Percentiles rank a stretch among this genome's conserved stretches.
Conservation (phyloP, 2,113 vertebrate genomes). For the Eulemur rufifrons region DNA sequence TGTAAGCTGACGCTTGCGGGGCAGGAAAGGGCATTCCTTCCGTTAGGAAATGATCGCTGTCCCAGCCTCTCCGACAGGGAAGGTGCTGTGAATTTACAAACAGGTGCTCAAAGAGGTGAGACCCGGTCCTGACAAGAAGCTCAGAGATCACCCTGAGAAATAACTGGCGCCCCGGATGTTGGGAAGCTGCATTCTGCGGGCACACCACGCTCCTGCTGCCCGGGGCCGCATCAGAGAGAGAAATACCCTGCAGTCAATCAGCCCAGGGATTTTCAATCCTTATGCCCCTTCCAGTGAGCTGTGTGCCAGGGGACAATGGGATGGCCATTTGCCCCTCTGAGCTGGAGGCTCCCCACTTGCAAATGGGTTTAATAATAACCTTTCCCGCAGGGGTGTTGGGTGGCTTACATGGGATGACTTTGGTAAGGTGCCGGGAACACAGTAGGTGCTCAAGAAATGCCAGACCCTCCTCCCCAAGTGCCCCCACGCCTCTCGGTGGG, state of each 20-base stretch:
- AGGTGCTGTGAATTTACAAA: background rate
- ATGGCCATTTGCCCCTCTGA: background rate
- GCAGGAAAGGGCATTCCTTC: background rate
- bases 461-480: background rate
- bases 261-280: background rate
- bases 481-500: background rate
- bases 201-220: background rate
- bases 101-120: rapidly evolving
- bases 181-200: rapidly evolving
- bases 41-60: background rate
- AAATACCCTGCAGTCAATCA: rapidly evolving
- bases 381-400: background rate
- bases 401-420: rapidly evolving
- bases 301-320: background rate
- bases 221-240: background rate
- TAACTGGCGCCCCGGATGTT: rapidly evolving
- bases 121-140: background rate
- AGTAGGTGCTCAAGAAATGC: background rate
- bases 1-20: background rate
- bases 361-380: background rate
- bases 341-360: background rate
- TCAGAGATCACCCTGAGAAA: background rate
- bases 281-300: background rate
- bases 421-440: background rate
- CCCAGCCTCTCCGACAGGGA: background rate